Percentiles rank a stretch among this genome's conserved stretches.
These are phyloP conservation scores for Lucilia cuprina DNA, from an alignment of 1,140 invertebrate species.

Conservation along the genomic window DNA sequence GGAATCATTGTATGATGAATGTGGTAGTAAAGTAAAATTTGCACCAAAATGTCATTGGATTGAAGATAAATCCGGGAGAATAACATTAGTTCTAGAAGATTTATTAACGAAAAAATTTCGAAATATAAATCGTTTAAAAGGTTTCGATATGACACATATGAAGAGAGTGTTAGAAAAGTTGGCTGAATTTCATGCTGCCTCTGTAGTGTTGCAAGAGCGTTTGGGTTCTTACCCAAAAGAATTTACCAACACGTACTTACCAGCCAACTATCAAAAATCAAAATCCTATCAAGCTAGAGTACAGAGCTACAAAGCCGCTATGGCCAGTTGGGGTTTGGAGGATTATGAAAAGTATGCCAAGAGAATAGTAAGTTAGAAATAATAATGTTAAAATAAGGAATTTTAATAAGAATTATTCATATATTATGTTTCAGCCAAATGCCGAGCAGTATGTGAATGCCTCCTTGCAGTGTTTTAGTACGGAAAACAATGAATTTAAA, in stretches of 20 bases:
- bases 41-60: constrained; percentile 54
- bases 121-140: constrained; percentile 66
- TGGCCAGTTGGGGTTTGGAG: constrained; percentile 52
- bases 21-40: constrained; percentile 45
- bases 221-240: constrained; percentile 54
- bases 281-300: constrained; percentile 55
- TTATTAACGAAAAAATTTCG: constrained; percentile 65
- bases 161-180: constrained; percentile 66
- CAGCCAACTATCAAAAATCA: constrained; percentile 51
- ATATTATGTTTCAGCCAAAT: constrained; percentile 45
- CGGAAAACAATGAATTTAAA: constrained; percentile 65
- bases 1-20: constrained; percentile 55
- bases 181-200: constrained; percentile 67
- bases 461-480: constrained; percentile 49
- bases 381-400: no score
- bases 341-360: constrained; percentile 53
- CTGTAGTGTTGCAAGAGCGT: constrained; percentile 55
- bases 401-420: constrained; percentile 38
- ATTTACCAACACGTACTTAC: constrained; percentile 54
- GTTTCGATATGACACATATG: constrained; percentile 66
- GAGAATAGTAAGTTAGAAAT: constrained; percentile 49
- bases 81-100: constrained; percentile 66
- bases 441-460: constrained; percentile 50
- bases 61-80: constrained; percentile 52
- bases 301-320: constrained; percentile 53